Base-by-base conservation (phyloP, 53 echinoderm and acorn worm genomes). In the Glandiceps talaboti region DNA sequence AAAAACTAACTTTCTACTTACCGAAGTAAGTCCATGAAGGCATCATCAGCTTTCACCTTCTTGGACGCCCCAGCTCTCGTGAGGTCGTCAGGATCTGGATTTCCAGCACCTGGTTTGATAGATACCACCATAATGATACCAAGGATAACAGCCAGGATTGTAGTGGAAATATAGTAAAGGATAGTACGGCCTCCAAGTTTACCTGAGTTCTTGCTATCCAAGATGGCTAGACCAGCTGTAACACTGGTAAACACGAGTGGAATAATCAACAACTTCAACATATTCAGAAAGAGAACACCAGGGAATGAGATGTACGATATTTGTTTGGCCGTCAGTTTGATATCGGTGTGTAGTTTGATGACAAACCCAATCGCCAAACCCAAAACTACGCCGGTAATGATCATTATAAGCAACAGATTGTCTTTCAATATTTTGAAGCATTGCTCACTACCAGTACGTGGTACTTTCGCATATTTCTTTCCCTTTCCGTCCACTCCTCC, bases 291-390 rank as follows among this genome's bases (percentile, higher is more conserved):
- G 27, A 95, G 75, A 0, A 88, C 90, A 1, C 95, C 95, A 0
- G 95, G 95, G 80, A 95, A 95, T 28, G 88, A 82, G 85, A 95
- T 92, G 83, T 92, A 95, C 1, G 64, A 73, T 14, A 95, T 84
- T 74, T 95, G 83, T 30, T 92, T 84, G 20, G 73, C 29, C 1
- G 85, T 90, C 33, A 92, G 92, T 0, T 78, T 80, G 29, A 83
- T 82, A 27, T 90, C 83, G 27, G 88, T 79, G 74, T 81, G 86
- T 32, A 89, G 76, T 76, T 89, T 92, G 82, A 95, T 80, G 14
- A 85, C 77, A 82, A 92, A 95, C 0, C 95, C 95, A 30, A 90
- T 32, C 1, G 78, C 33, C 26, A 90, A 83, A 12, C 95, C 95
- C 10, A 90, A 83, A 0, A 92, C 30, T 27, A 95, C 83, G 0